Percentiles rank a stretch among this genome's conserved stretches.
Conservation (phyloP, 2,113 vertebrate species). For the Strix aluco region DNA sequence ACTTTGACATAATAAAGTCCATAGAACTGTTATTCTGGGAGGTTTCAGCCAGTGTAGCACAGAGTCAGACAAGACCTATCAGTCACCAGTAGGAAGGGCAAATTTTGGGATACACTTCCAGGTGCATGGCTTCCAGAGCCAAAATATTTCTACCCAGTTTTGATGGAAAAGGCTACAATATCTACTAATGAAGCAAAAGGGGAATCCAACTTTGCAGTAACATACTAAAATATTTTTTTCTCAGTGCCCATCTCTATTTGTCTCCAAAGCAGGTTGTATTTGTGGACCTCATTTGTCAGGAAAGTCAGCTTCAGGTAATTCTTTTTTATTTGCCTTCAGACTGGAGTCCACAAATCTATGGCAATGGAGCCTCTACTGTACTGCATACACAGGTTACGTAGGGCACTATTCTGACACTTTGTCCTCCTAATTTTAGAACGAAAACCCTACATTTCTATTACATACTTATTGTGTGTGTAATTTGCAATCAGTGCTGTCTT, state of each 20-base stretch:
- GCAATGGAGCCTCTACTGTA: accelerated
- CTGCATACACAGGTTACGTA: not conserved
- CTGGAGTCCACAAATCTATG: not conserved
- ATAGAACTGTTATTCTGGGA: not conserved
- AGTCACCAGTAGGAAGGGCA: not conserved
- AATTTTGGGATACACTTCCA: not conserved
- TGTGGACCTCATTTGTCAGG: not conserved
- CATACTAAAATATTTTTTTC: not conserved
- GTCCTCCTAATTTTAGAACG: not conserved
- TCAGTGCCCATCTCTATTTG: not conserved
- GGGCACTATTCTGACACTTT: not conserved
- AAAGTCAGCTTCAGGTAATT: not conserved
- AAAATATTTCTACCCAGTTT: not conserved
- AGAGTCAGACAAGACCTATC: not conserved
- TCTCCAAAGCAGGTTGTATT: not conserved
- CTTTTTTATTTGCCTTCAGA: not conserved
- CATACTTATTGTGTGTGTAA: not conserved
- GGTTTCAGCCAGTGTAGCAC: not conserved
- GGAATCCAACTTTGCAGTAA: not conserved
- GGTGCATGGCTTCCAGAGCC: not conserved
- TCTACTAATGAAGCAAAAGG: not conserved
- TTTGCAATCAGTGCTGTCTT: not conserved
- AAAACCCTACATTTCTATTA: not conserved
- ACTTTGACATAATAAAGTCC: not conserved
- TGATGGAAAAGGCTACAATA: not conserved